Evolutionary conservation across 2,888 invertebrate genomes (phyloP), one percentile per base, ranked within the genome.

Genomic region (Dolichomitus sp.): DNA sequence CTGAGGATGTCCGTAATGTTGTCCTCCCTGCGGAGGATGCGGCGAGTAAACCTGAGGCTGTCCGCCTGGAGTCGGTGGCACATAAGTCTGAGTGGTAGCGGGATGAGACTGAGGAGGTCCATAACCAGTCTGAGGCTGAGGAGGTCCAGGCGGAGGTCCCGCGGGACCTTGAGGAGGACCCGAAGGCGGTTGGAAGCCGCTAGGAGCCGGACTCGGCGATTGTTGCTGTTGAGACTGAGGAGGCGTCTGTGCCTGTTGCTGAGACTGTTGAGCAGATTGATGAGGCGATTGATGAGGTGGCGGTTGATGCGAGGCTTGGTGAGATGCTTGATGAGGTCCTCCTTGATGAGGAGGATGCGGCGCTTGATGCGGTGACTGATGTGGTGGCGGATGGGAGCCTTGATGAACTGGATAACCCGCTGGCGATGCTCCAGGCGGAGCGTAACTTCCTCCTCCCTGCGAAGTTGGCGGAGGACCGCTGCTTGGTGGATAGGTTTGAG

Each of bases 401-500:
- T 93, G 93, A 85, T 94, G 93, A 84, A 90, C 94, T 0, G 96
- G 95, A 83, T 96, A 96, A 74, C 96, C 96, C 75, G 95, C 95
- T 27, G 95, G 95, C 2, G 96, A 95, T 2, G 96, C 95, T 89
- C 96, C 96, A 37, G 96, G 95, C 88, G 96, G 95, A 54, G 91
- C 90, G 80, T 91, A 93, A 17, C 89, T 92, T 30, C 89, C 93
- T 54, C 92, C 91, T 6, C 92, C 91, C 83, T 94, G 94, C 0
- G 93, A 90, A 69, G 92, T 87, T 2, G 94, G 90, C 1, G 93
- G 93, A 50, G 94, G 94, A 19, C 94, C 90, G 85, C 89, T 89
- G 76, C 95, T 95, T n/a, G 96, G 95, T 0, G 96, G 95, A 92
- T 96, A 96, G 33, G 96, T 96, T 82, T 94, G 94, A 1, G 94